Percentiles rank a stretch among this genome's conserved stretches.
These are phyloP conservation scores for Disparrhopalites patrizii DNA, from an alignment of 2,888 invertebrate species.

Conservation along the genomic window DNA sequence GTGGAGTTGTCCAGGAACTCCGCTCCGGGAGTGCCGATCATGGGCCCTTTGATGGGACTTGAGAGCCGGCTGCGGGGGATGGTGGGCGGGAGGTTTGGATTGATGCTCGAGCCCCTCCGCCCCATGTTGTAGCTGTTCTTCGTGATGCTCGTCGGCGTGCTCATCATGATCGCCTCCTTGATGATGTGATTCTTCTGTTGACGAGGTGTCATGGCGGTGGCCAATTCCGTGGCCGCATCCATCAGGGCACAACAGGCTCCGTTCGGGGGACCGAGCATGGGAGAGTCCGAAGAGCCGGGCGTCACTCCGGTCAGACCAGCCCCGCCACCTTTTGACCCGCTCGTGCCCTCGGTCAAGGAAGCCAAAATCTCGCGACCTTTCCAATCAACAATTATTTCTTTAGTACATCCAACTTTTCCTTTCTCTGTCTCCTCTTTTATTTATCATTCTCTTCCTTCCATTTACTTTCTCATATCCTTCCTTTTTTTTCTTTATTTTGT, in stretches of 20 bases:
- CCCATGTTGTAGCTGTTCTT: not conserved
- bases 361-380: slow-evolving; percentile 28
- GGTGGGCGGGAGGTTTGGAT: slow-evolving; percentile 4
- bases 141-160: not conserved
- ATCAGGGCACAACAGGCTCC: slow-evolving; percentile 6
- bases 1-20: slow-evolving; percentile 15
- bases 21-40: not conserved
- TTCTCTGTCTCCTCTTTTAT: no score
- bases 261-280: not conserved
- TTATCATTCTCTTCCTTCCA: no score
- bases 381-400: no score
- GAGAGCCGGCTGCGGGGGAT: slow-evolving; percentile 3
- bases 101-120: slow-evolving; percentile 1
- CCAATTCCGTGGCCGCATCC: not conserved
- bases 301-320: not conserved
- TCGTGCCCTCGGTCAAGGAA: slow-evolving; percentile 10
- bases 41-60: not conserved
- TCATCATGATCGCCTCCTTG: slow-evolving; percentile 13
- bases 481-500: no score
- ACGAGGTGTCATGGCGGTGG: not conserved
- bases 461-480: no score
- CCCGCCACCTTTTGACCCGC: not conserved
- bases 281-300: not conserved
- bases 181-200: not conserved
- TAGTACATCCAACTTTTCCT: no score